phyloP scores from a whole-genome alignment of 2,113 vertebrate genomes.

The Stigmatopora argus region DNA sequence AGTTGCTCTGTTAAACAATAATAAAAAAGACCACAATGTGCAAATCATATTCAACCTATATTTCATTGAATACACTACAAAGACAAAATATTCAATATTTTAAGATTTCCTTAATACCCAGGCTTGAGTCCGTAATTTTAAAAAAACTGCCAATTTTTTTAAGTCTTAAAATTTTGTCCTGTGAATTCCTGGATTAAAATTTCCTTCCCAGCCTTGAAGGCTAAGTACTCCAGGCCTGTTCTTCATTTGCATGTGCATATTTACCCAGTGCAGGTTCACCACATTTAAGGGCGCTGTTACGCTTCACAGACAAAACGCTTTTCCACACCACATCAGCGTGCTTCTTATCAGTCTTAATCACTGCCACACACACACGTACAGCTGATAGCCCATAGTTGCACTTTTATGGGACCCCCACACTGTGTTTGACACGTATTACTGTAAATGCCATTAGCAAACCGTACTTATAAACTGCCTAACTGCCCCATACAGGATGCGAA shows the following conservation, averaged over 20 bases:
- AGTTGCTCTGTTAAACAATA: too few species aligned
- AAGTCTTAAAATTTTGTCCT: neutral
- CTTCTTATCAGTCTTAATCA: slow-evolving; percentile 55
- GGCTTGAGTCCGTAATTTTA: too few species aligned
- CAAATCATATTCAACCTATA: too few species aligned
- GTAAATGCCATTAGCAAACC: slow-evolving; percentile 39
- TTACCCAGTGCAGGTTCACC: slow-evolving; percentile 55
- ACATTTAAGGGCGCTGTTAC: slow-evolving; percentile 54
- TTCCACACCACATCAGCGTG: slow-evolving; percentile 58
- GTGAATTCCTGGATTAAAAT: neutral
- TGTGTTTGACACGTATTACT: slow-evolving; percentile 42
- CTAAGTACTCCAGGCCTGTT: neutral
- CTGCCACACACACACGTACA: slow-evolving; percentile 12
- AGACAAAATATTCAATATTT: too few species aligned
- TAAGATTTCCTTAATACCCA: neutral
- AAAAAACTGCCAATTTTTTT: neutral
- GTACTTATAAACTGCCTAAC: slow-evolving; percentile 32
- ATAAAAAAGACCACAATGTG: too few species aligned
- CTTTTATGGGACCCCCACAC: slow-evolving; percentile 18
- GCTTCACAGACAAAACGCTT: slow-evolving; percentile 56
- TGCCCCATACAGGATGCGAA: slow-evolving; percentile 39
- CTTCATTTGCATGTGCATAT: slow-evolving; percentile 43
- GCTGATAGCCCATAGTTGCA: slow-evolving; percentile 10
- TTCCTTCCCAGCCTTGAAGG: neutral
- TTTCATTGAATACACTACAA: too few species aligned